These are phyloP conservation scores for Lepidocyrtoides sp. DNA, from an alignment of 2,888 invertebrate species.

Conservation along the genomic window DNA sequence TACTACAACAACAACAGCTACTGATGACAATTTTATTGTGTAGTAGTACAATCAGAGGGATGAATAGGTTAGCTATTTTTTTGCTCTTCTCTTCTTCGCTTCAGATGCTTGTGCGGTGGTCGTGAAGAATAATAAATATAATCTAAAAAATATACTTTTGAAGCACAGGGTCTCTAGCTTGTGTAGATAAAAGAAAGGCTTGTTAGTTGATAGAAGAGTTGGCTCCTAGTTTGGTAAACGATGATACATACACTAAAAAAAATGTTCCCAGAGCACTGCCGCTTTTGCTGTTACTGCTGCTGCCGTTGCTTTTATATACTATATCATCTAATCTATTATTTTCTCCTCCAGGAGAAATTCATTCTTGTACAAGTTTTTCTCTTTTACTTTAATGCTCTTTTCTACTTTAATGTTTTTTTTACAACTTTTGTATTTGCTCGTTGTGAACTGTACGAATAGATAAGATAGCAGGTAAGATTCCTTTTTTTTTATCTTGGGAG, in stretches of 20 bases:
- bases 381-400: neutral
- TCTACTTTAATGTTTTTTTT: neutral
- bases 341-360: neutral
- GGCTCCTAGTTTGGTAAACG: neutral
- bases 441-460: too few relatives aligned
- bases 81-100: neutral
- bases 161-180: too few relatives aligned
- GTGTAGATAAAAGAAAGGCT: neutral
- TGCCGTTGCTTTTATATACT: neutral
- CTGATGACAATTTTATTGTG: neutral
- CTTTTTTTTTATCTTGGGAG: neutral
- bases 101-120: neutral
- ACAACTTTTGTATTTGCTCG: neutral
- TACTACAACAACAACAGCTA: too few relatives aligned
- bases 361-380: neutral
- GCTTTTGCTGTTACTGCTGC: too few relatives aligned
- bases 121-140: conserved; percentile 11
- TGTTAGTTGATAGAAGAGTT: neutral
- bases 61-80: too few relatives aligned
- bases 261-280: neutral
- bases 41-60: too few relatives aligned
- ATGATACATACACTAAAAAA: neutral
- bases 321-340: too few relatives aligned
- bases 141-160: neutral
- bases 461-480: neutral